These are phyloP conservation scores for Megathymus violae DNA, from an alignment of 1,140 invertebrate species.

Conservation along the genomic window DNA sequence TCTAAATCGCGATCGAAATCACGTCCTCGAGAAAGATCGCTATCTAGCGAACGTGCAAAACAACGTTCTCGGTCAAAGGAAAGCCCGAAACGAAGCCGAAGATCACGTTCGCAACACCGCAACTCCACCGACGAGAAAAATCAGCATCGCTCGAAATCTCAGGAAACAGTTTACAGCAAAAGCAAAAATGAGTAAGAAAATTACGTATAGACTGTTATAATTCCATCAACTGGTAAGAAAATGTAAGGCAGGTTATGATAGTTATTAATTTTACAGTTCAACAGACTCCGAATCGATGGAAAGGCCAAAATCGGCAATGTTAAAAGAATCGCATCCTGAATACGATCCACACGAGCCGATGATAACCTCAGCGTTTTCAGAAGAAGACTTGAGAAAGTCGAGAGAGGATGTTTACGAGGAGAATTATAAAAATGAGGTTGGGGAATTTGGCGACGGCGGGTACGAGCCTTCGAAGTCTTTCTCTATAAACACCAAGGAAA, in stretches of 20 bases:
- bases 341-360: conserved; percentile 79
- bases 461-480: conserved; percentile 65
- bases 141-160: conserved; percentile 68
- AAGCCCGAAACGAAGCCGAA: conserved; percentile 41
- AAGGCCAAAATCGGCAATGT: conserved; percentile 74
- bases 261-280: conserved; percentile 54
- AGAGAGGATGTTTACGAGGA: conserved; percentile 74
- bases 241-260: no score
- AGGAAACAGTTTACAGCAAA: conserved; percentile 62
- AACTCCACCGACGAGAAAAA: conserved; percentile 55
- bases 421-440: conserved; percentile 60
- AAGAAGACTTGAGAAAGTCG: conserved; percentile 74
- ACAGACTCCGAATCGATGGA: conserved; percentile 76
- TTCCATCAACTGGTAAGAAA: no score
- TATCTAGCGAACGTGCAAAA: conserved; percentile 43
- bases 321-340: conserved; percentile 73
- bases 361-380: conserved; percentile 78
- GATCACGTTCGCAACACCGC: conserved; percentile 56
- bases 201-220: no score
- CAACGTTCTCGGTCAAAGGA: conserved; percentile 50
- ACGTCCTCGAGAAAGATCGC: conserved; percentile 48
- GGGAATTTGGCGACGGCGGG: conserved; percentile 50
- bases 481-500: conserved; percentile 53
- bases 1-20: conserved; percentile 66
- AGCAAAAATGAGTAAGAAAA: conserved; percentile 71